These are phyloP conservation scores for Cerastis leucographa DNA, from an alignment of 2,888 invertebrate genomes.

Conservation along the genomic window DNA sequence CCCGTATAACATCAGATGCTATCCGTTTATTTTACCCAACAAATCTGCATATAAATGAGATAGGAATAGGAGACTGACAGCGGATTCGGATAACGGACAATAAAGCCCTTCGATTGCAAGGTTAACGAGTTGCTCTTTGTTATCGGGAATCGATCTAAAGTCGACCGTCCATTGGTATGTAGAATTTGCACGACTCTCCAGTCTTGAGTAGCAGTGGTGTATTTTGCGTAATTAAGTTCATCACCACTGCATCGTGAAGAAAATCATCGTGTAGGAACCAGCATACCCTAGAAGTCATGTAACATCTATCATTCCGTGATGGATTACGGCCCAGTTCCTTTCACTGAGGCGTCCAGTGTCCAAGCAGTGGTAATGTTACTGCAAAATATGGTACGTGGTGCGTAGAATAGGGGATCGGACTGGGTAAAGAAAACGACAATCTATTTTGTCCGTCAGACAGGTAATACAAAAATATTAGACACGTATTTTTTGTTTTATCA, in stretches of 20 bases:
- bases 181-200: background rate
- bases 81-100: slow-evolving; percentile 37
- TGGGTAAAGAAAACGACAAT: too few relatives aligned
- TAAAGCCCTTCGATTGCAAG: slow-evolving; percentile 29
- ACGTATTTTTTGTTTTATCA: too few relatives aligned
- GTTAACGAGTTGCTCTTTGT: slow-evolving; percentile 59
- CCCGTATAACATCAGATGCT: slow-evolving; percentile 27
- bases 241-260: background rate
- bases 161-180: background rate
- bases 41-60: slow-evolving; percentile 58
- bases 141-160: slow-evolving; percentile 33
- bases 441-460: too few relatives aligned
- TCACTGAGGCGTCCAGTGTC: background rate
- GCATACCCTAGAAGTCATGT: too few relatives aligned
- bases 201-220: background rate
- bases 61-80: slow-evolving; percentile 41
- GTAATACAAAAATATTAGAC: too few relatives aligned
- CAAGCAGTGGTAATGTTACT: background rate
- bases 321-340: background rate
- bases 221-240: background rate
- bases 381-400: background rate
- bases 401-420: too few relatives aligned
- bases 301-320: too few relatives aligned
- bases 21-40: slow-evolving; percentile 31
- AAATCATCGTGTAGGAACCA: background rate